Conservation (phyloP, 2,888 invertebrate species). For the Sesia bembeciformis region DNA sequence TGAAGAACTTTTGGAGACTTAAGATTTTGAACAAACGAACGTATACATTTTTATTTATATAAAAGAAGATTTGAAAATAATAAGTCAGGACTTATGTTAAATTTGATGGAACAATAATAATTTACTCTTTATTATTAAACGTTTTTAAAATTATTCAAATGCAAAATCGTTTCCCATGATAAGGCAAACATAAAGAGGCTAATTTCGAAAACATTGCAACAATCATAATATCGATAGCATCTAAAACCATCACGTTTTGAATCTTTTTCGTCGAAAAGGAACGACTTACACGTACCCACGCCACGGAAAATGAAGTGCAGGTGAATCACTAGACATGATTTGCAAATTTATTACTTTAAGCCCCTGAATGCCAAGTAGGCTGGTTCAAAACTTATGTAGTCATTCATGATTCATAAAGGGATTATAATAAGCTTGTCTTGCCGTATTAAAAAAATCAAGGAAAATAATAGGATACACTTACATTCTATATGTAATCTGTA, state of each 20-base stretch:
- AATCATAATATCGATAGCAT: slow-evolving; percentile 34
- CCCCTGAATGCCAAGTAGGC: slow-evolving; percentile 52
- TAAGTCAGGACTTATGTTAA: too few species aligned
- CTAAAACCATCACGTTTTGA: slow-evolving; percentile 16
- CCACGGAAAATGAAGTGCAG: slow-evolving; percentile 28
- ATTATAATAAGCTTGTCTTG: neutral
- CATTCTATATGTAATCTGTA: too few species aligned
- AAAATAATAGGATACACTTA: too few species aligned
- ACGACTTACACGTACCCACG: slow-evolving; percentile 26
- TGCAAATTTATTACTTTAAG: slow-evolving; percentile 48
- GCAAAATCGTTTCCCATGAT: too few species aligned
- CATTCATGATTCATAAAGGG: slow-evolving; percentile 6
- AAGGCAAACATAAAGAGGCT: too few species aligned
- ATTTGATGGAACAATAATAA: too few species aligned
- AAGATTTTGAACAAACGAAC: too few species aligned
- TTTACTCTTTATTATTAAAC: too few species aligned
- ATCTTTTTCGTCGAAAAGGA: slow-evolving; percentile 35
- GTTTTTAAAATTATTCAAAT: too few species aligned
- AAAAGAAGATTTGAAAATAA: too few species aligned
- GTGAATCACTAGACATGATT: slow-evolving; percentile 59
- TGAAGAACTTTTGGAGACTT: too few species aligned
- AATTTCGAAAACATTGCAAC: neutral
- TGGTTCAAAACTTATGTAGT: slow-evolving; percentile 6
- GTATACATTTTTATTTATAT: too few species aligned
- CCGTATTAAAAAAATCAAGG: neutral